phyloP scores from a whole-genome alignment of 2,888 invertebrate species.

The Chelonus formosanus region DNA sequence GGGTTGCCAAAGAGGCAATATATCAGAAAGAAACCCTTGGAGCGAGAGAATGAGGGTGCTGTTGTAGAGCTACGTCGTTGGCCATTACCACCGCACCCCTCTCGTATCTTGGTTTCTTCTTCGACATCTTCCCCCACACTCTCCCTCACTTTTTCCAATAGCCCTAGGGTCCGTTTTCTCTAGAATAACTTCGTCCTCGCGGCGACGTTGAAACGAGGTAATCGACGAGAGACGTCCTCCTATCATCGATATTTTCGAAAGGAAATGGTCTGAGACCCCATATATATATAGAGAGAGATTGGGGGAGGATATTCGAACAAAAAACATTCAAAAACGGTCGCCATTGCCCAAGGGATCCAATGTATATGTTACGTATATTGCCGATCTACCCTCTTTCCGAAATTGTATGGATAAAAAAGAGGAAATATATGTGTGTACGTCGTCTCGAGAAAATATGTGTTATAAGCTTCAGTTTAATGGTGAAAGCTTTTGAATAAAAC shows the following conservation, averaged over 20 bases:
- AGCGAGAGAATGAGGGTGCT: conserved; percentile 32
- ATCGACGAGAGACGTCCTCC: conserved; percentile 26
- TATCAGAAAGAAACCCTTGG: conserved; percentile 54
- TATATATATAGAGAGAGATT: neutral
- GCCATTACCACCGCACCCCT: conserved; percentile 36
- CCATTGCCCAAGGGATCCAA: conserved; percentile 24
- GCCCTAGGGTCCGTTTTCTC: conserved; percentile 58
- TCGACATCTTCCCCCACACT: conserved; percentile 23
- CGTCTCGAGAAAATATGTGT: no score
- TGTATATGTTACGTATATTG: no score
- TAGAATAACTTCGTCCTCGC: conserved; percentile 51
- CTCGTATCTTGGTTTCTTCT: conserved; percentile 13
- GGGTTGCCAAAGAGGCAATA: conserved; percentile 61
- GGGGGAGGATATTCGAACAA: conserved; percentile 7
- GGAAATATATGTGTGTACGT: no score
- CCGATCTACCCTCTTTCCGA: no score
- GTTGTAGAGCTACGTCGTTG: conserved; percentile 30
- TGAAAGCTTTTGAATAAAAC: no score
- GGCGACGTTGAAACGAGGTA: conserved; percentile 20
- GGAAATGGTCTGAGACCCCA: conserved; percentile 5
- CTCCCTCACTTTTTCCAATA: conserved; percentile 38
- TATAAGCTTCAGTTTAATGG: no score
- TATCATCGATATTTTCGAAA: conserved; percentile 8
- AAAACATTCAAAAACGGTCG: conserved; percentile 15
- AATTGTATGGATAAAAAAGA: no score